A percentile compares a stretch with the other conserved stretches of the same genome.
phyloP scores from a whole-genome alignment of 2,113 vertebrate genomes.

The Ginglymostoma cirratum region DNA sequence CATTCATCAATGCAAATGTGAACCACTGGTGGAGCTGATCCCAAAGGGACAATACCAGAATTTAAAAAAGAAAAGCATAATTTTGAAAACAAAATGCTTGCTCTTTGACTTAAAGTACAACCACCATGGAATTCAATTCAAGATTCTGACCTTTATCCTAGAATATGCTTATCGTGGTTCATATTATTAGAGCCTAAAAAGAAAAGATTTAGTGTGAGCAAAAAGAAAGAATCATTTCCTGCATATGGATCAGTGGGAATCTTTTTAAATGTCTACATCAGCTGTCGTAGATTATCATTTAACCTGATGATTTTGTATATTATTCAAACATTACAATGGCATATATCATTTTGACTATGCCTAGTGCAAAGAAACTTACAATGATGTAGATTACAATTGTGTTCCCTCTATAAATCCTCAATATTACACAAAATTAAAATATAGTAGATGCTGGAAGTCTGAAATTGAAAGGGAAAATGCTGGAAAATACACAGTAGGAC shows the following conservation, averaged over 20 bases:
- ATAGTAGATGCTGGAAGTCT: not conserved
- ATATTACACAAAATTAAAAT: not conserved
- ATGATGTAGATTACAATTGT: not conserved
- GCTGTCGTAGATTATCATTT: not conserved
- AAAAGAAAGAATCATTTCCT: not conserved
- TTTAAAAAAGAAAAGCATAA: not conserved
- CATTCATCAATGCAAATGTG: constrained; percentile 71
- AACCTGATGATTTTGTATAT: not conserved
- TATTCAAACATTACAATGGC: not conserved
- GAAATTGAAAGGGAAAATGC: not conserved
- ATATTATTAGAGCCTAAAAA: not conserved
- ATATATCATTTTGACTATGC: not conserved
- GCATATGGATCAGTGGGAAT: not conserved
- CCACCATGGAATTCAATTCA: not conserved
- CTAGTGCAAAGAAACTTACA: not conserved
- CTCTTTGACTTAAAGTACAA: not conserved
- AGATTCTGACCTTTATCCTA: not conserved
- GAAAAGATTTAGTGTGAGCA: not conserved
- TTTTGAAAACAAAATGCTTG: constrained; percentile 20
- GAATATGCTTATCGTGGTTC: not conserved
- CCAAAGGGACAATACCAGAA: constrained; percentile 44
- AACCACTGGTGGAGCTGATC: constrained; percentile 60
- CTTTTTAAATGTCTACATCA: not conserved
- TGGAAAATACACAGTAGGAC: not conserved
- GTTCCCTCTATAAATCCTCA: not conserved